A percentile compares a stretch with the other conserved stretches of the same genome.
Evolutionary conservation across 2,797 vertebrate species (phyloP).

Genomic region (Liasis olivaceus): DNA sequence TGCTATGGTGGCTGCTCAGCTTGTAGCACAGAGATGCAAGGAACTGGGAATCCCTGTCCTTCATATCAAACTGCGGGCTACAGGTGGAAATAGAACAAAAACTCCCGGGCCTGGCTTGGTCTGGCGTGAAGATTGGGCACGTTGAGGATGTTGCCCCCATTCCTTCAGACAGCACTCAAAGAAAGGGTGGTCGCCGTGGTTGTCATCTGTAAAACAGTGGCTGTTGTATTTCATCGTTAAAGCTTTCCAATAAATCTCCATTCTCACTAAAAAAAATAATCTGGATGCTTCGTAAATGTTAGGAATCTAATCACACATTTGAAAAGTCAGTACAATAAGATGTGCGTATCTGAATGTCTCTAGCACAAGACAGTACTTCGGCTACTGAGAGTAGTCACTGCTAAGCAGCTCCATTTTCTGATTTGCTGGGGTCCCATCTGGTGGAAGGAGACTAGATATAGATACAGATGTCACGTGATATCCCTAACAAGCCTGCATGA

Average conservation of each 20-base stretch:
- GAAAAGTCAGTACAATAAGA: background rate
- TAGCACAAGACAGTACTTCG: background rate
- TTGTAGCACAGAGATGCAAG: constrained; percentile 96
- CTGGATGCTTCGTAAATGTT: background rate
- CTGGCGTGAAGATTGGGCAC: constrained; percentile 98
- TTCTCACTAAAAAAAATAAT: background rate
- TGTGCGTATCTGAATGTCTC: background rate
- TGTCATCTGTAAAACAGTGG: constrained; percentile 88
- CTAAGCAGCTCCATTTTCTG: background rate
- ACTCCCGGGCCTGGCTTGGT: constrained; percentile 95
- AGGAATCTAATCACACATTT: background rate
- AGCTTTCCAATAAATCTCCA: constrained; percentile 63
- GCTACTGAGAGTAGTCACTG: background rate
- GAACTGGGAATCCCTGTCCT: constrained; percentile 95
- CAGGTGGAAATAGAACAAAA: constrained; percentile 96
- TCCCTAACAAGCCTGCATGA: background rate
- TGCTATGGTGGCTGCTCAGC: constrained; percentile 96
- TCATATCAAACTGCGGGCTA: constrained; percentile 95
- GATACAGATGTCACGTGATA: background rate
- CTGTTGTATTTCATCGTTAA: constrained; percentile 81
- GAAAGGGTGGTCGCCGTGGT: constrained; percentile 96
- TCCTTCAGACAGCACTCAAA: constrained; percentile 96
- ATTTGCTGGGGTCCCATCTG: background rate
- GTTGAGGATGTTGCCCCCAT: constrained; percentile 99
- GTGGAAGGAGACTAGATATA: background rate